Evolutionary conservation across 2,113 vertebrate genomes (phyloP), one percentile per base, ranked within the genome.

Genomic region (Malurus alboscapulatus): DNA sequence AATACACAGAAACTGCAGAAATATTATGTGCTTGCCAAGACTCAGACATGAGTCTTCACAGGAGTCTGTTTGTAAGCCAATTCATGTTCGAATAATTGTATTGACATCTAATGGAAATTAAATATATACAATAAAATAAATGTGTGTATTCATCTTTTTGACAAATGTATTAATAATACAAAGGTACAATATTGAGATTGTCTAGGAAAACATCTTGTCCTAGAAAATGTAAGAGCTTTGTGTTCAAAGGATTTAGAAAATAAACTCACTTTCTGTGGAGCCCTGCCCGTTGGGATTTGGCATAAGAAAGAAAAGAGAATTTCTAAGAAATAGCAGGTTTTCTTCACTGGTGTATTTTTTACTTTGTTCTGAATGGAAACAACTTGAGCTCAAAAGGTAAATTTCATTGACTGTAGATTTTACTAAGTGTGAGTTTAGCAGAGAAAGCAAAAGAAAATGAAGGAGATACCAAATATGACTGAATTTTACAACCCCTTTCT

Each of bases 231-330:
- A 94, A 94, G 92, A 93, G 84, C 83, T 95, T 95, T 94, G 82
- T 95, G 82, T 97, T 98, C 96, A 98, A 97, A 98, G 95, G 71
- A 59, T 88, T 97, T 96, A 87, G 93, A 97, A 98, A 98, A 97
- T 95, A 97, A 97, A 97, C 96, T 97, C 93, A 88, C 86, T 91
- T 97, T 97, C 82, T 87, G 85, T 92, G 93, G 53, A 97, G 86
- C 67, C 87, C 79, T 91, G 67, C 53, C 95, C 47, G 44, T 90
- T 97, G 96, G 96, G 97, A 95, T 97, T 97, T 97, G 94, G 85
- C 93, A 93, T 96, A 94, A 96, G 95, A 94, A 96, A 95, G 90
- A 97, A 97, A 88, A 97, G 95, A 97, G 95, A 95, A 95, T 97
- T 95, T 97, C 94, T 92, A 95, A 97, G 96, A 97, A 97, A 95